Conservation (phyloP, 2,113 vertebrate genomes). For the Bolborhynchus lineola region DNA sequence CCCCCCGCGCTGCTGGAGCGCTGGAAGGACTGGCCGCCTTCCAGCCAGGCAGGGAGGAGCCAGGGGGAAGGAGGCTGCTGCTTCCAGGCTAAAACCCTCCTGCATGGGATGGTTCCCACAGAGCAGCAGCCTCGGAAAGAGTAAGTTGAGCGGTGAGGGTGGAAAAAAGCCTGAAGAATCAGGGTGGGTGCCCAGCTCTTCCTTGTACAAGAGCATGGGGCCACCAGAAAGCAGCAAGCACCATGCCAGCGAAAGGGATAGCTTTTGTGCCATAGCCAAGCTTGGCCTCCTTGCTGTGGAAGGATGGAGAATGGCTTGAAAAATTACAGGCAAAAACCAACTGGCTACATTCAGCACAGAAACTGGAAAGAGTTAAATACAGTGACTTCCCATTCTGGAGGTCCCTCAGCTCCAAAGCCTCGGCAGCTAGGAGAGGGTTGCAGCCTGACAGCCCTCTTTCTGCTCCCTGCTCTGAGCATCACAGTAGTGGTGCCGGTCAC, state of each 20-base stretch:
- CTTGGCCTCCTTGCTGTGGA: not conserved
- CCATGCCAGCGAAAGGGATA: not conserved
- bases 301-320: not conserved
- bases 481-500: not conserved
- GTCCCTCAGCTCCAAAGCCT: not conserved
- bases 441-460: not conserved
- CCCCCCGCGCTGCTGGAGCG: fast-evolving
- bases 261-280: not conserved
- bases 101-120: not conserved
- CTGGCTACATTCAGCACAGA: not conserved
- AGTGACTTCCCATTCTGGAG: fast-evolving
- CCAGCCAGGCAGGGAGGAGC: not conserved
- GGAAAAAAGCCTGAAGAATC: not conserved
- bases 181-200: not conserved
- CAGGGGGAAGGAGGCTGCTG: not conserved
- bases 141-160: not conserved
- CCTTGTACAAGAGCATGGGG: fast-evolving
- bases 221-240: not conserved
- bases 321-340: not conserved
- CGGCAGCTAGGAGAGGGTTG: not conserved
- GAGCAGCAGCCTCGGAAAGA: not conserved
- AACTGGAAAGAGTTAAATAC: not conserved
- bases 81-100: not conserved
- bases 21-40: not conserved
- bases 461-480: not conserved